Evolutionary conservation across 2,113 vertebrate genomes (phyloP).

Genomic region (Steatornis caripensis): DNA sequence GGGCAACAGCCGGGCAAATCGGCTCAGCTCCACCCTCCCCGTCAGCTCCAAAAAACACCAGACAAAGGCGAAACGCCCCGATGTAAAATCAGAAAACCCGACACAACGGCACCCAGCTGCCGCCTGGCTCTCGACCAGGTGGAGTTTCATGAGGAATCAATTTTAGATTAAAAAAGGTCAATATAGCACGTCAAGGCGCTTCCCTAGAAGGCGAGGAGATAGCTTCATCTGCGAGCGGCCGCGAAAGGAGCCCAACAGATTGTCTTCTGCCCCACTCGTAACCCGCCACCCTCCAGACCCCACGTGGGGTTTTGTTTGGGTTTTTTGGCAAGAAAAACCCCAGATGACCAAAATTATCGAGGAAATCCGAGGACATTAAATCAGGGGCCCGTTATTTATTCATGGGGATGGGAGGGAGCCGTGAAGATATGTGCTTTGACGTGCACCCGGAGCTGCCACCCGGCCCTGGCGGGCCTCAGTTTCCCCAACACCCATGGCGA

Average conservation of each 20-base stretch:
- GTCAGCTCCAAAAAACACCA: neutral
- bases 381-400: accelerated
- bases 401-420: neutral
- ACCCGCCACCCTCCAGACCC: neutral
- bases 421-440: neutral
- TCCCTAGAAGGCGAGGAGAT: neutral
- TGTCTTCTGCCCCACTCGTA: neutral
- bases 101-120: accelerated
- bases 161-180: conserved; percentile 43
- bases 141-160: neutral
- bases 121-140: neutral
- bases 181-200: neutral
- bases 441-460: neutral
- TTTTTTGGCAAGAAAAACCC: neutral
- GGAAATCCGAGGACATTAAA: neutral
- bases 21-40: accelerated
- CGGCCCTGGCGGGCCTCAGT: neutral
- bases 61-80: neutral
- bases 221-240: neutral
- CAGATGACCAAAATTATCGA: neutral
- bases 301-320: too few species aligned
- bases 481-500: neutral
- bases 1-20: accelerated
- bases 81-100: neutral
- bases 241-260: neutral